A percentile compares a stretch with the other conserved stretches of the same genome.
Conservation (phyloP, 2,113 vertebrate species). For the Pipa parva region DNA sequence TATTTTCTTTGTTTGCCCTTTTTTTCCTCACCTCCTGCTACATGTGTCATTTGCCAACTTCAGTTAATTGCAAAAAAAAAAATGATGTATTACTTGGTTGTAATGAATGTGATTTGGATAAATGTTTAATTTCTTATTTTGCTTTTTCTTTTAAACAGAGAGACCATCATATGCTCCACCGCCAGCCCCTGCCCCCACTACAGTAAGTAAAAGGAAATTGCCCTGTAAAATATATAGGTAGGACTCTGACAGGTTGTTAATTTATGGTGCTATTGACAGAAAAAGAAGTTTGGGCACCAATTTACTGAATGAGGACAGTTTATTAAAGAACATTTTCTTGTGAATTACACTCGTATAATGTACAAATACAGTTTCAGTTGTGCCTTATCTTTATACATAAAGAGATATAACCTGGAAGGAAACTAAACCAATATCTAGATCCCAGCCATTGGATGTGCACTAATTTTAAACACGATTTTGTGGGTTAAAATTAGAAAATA, state of each 20-base stretch:
- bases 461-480: constrained; percentile 33
- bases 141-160: constrained; percentile 71
- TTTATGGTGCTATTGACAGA: too few relatives aligned
- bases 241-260: too few relatives aligned
- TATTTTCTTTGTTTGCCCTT: too few relatives aligned
- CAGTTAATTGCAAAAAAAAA: too few relatives aligned
- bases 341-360: too few relatives aligned
- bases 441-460: constrained; percentile 25
- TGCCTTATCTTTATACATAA: neutral
- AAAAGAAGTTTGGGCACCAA: too few relatives aligned
- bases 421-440: neutral
- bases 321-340: too few relatives aligned
- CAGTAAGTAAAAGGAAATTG: constrained; percentile 78
- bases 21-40: too few relatives aligned
- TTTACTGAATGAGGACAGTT: too few relatives aligned
- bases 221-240: neutral
- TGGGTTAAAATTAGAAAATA: constrained; percentile 28
- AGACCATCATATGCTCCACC: constrained; percentile 94
- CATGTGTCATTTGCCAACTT: too few relatives aligned
- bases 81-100: too few relatives aligned
- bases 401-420: neutral
- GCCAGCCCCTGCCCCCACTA: constrained; percentile 91
- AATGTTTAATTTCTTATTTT: constrained; percentile 59
- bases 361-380: neutral
- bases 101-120: neutral